A percentile compares a stretch with the other conserved stretches of the same genome.
phyloP scores from a whole-genome alignment of 2,797 vertebrate species.

The Denticeps clupeoides region DNA sequence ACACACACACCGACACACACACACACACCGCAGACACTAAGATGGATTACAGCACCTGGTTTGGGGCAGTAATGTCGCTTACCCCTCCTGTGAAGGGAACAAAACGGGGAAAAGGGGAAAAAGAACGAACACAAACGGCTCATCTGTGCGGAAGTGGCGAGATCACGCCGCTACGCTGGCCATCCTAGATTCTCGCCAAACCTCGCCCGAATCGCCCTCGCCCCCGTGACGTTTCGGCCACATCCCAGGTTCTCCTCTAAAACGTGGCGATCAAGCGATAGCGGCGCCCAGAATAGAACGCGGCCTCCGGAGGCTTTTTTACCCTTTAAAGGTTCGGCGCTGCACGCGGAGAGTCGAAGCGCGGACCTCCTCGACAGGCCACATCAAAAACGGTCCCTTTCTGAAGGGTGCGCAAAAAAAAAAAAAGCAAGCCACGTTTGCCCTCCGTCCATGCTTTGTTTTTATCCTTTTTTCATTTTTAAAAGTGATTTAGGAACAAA shows the following conservation, averaged over 20 bases:
- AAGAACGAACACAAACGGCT: background rate
- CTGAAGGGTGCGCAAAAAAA: background rate
- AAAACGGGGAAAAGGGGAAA: background rate
- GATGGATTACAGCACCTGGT: constrained; percentile 3
- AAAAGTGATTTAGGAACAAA: constrained; percentile 2
- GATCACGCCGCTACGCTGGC: background rate
- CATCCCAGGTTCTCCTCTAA: no score
- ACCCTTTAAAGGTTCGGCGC: background rate
- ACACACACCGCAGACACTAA: constrained; percentile 5
- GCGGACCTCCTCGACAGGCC: background rate
- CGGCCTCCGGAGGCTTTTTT: background rate
- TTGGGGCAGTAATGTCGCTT: background rate
- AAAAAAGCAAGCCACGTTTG: background rate
- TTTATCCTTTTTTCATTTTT: background rate
- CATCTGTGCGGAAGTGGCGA: no score
- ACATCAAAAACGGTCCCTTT: no score
- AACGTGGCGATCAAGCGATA: background rate
- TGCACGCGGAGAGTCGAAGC: background rate
- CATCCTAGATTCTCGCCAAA: no score
- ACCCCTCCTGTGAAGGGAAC: background rate
- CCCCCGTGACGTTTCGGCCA: no score
- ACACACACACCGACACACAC: constrained; percentile 7
- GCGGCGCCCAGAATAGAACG: background rate
- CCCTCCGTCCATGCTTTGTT: background rate
- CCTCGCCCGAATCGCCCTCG: no score